A percentile compares a stretch with the other conserved stretches of the same genome.
These are phyloP conservation scores for Cephus nigrinus DNA, from an alignment of 2,888 invertebrate species.

Conservation along the genomic window DNA sequence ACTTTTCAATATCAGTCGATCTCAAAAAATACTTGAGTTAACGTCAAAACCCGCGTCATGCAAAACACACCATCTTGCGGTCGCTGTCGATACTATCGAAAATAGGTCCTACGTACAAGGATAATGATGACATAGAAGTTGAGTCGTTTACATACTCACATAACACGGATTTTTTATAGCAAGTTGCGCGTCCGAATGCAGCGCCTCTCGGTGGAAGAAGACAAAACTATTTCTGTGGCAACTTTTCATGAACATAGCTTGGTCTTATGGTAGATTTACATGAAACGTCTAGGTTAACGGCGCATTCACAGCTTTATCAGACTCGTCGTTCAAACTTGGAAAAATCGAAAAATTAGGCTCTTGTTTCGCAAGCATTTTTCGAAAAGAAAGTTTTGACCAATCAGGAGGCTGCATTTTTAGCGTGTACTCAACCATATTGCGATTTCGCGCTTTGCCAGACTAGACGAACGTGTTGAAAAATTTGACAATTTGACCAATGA, in stretches of 20 bases:
- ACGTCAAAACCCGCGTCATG: constrained; percentile 61
- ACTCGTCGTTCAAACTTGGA: background rate
- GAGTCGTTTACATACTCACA: background rate
- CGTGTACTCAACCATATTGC: too few relatives aligned
- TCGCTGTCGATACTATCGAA: constrained; percentile 2
- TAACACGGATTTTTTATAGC: background rate
- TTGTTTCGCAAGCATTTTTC: background rate
- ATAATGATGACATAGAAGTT: background rate
- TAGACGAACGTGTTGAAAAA: background rate
- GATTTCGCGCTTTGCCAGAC: background rate
- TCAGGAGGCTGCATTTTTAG: background rate
- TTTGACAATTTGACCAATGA: background rate
- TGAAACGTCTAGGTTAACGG: background rate
- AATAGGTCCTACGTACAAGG: constrained; percentile 2
- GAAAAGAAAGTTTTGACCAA: background rate
- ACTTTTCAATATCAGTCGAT: constrained; percentile 6
- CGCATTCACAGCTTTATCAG: background rate
- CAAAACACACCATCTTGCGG: constrained; percentile 54
- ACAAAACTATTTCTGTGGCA: background rate
- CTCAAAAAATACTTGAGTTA: constrained; percentile 22
- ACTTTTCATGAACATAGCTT: background rate
- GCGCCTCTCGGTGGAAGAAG: background rate
- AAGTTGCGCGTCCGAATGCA: background rate
- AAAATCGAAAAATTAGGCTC: background rate
- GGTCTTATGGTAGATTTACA: background rate